These are phyloP conservation scores for Erebia ligea DNA, from an alignment of 2,888 invertebrate species.

Conservation along the genomic window DNA sequence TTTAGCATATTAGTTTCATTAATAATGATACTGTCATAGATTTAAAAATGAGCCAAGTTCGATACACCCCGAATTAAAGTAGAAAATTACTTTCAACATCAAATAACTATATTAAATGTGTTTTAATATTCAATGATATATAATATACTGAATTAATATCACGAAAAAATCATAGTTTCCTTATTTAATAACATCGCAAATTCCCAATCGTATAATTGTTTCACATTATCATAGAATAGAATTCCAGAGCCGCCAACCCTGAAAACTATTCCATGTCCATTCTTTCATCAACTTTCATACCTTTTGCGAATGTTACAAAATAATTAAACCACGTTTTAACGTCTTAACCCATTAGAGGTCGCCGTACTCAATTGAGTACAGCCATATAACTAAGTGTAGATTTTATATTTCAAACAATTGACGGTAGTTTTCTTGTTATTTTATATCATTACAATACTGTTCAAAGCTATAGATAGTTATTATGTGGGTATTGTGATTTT, in stretches of 20 bases:
- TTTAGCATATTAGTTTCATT: not conserved
- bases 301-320: constrained; percentile 46
- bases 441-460: too few species aligned
- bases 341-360: too few species aligned
- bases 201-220: constrained; percentile 1
- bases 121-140: not conserved
- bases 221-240: constrained; percentile 40
- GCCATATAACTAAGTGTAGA: too few species aligned
- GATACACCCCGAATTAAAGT: constrained; percentile 1
- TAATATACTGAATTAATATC: not conserved
- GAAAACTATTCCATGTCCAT: constrained; percentile 49
- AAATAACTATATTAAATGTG: not conserved
- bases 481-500: too few species aligned
- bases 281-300: constrained; percentile 48
- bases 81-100: constrained; percentile 4
- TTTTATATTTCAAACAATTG: too few species aligned
- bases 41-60: constrained; percentile 29
- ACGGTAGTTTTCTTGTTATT: too few species aligned
- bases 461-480: too few species aligned
- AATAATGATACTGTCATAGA: not conserved
- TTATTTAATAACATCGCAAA: constrained; percentile 37
- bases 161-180: constrained; percentile 27
- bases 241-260: constrained; percentile 71
- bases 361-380: too few species aligned
- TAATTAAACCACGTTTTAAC: constrained; percentile 36